Conservation (phyloP, 2,888 invertebrate genomes). For the Andrena bucephala region DNA sequence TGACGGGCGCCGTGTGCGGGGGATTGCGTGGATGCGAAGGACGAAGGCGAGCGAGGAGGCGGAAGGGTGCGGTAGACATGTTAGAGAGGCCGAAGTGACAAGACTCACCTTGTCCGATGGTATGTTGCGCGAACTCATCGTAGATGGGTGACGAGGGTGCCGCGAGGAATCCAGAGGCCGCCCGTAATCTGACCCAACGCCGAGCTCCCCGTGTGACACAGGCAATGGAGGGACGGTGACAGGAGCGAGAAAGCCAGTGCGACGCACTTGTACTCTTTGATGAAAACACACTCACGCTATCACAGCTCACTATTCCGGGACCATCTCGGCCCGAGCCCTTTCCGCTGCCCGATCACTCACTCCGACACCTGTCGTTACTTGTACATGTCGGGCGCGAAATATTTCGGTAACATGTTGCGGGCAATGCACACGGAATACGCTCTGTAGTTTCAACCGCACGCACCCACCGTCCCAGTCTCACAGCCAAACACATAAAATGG, state of each 20-base stretch:
- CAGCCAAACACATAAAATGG: conserved; percentile 84
- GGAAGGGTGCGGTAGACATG: conserved; percentile 77
- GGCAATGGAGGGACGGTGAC: conserved; percentile 59
- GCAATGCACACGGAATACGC: conserved; percentile 66
- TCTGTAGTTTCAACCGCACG: conserved; percentile 66
- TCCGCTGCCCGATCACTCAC: conserved; percentile 70
- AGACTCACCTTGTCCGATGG: conserved; percentile 92
- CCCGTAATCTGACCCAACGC: conserved; percentile 73
- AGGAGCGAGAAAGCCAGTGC: conserved; percentile 58
- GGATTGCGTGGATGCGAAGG: conserved; percentile 44
- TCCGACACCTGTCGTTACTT: conserved; percentile 77
- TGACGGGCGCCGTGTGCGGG: conserved; percentile 14
- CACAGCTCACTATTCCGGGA: conserved; percentile 72
- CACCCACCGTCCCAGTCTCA: conserved; percentile 79
- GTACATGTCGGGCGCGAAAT: conserved; percentile 80
- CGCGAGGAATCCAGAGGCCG: conserved; percentile 79
- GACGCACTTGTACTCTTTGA: conserved; percentile 62
- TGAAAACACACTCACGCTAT: conserved; percentile 71
- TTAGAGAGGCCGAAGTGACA: conserved; percentile 58
- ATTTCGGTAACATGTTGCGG: conserved; percentile 80
- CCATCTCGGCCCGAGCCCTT: conserved; percentile 72
- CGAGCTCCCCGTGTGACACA: conserved; percentile 73
- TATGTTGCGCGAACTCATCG: conserved; percentile 92
- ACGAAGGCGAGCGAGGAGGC: conserved; percentile 54
- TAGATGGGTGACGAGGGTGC: conserved; percentile 74